Base-by-base conservation (phyloP, 37 sponge, comb jelly and placozoan genomes). In the Chondrilla cf. caribensis region DNA sequence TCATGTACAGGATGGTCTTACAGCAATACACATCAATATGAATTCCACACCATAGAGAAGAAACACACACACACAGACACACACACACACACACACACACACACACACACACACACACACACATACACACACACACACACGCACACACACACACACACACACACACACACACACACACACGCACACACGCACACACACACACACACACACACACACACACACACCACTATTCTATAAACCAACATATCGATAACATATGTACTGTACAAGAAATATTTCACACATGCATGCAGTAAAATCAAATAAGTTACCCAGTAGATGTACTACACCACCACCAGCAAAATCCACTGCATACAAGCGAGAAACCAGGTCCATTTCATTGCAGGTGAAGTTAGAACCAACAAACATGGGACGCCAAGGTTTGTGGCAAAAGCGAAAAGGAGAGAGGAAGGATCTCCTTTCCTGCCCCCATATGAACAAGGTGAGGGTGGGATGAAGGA, bases 301-400 rank as follows among this genome's bases (percentile, higher is more conserved):
- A n/a, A n/a, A n/a, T n/a, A n/a, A n/a, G n/a, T n/a, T 35, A 90
- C 96, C 96, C 39, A 95, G 67, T 36, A 95, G 81, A 85, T 95
- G 96, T 17, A 95, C 96, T 15, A 93, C 89, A 24, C 96, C 96
- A 36, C 93, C 93, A 38, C 96, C 93, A 51, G 96, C 96, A 90
- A 95, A 93, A 42, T 95, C 96, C 29, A 95, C 82, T 32, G 90
- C 82, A 65, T 95, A 95, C 37, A 93, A n/a, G 22, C 78, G 85
- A 1, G 64, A 58, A 15, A 47, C 15, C 42, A 84, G 43, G 19
- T 33, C 42, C n/a, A 32, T 73, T 40, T 37, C 2, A 40, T 39
- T 15, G 40, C 76, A 73, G 14, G 39, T 38, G 41, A 4, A 17
- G 42, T 40, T 15, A 5, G 58, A 54, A 18, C 54, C 2, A 22